Percentiles rank a stretch among this genome's conserved stretches.
phyloP scores from a whole-genome alignment of 2,888 invertebrate species.

The Ichneumoninae sp. region DNA sequence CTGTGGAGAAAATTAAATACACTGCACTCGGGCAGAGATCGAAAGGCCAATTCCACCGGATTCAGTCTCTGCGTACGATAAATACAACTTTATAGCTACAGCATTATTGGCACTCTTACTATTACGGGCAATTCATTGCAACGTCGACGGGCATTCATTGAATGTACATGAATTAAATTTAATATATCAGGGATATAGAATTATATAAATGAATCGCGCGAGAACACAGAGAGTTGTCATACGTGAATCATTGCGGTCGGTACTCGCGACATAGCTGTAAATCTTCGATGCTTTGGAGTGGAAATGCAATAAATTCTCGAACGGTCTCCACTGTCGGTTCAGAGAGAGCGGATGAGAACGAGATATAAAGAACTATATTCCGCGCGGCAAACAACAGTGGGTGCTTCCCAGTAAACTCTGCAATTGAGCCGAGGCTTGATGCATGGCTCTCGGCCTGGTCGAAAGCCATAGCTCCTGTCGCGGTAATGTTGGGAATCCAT shows the following conservation, averaged over 20 bases:
- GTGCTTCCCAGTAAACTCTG: slow-evolving; percentile 71
- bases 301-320: slow-evolving; percentile 63
- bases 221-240: slow-evolving; percentile 32
- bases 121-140: not conserved
- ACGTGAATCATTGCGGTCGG: slow-evolving; percentile 50
- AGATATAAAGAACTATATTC: slow-evolving; percentile 71
- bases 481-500: slow-evolving; percentile 63
- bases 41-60: slow-evolving; percentile 53
- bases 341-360: slow-evolving; percentile 33
- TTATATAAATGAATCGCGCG: slow-evolving; percentile 25
- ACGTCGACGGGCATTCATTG: slow-evolving; percentile 6
- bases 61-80: not conserved
- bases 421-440: slow-evolving; percentile 74
- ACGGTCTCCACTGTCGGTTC: slow-evolving; percentile 22
- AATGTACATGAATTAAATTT: slow-evolving; percentile 29
- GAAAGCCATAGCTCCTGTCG: slow-evolving; percentile 49
- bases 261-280: slow-evolving; percentile 60
- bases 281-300: slow-evolving; percentile 58
- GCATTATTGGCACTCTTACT: slow-evolving; percentile 39
- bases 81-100: not conserved
- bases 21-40: slow-evolving; percentile 3
- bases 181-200: slow-evolving; percentile 18
- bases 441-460: slow-evolving; percentile 67
- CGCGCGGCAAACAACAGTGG: slow-evolving; percentile 66
- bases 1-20: slow-evolving; percentile 5